A percentile compares a stretch with the other conserved stretches of the same genome.
Evolutionary conservation across 1,140 invertebrate species (phyloP).

Genomic region (Macrobrachium rosenbergii): DNA sequence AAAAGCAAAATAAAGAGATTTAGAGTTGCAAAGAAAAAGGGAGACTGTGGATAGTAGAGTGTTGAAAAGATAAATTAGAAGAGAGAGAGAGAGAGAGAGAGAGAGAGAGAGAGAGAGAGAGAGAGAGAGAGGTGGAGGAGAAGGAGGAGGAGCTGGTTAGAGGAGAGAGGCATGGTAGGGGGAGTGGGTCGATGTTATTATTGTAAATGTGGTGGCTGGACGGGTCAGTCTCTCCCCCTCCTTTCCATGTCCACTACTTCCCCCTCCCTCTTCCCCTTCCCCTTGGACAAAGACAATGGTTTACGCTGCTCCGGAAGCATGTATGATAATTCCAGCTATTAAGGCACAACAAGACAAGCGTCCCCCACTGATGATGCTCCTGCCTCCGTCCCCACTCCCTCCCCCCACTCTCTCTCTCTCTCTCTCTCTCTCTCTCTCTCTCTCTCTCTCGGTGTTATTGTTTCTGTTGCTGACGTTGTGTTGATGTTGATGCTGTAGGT

Average conservation of each 20-base stretch:
- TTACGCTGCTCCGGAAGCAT: conserved; percentile 52
- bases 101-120: conserved; percentile 16
- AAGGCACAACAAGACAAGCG: conserved; percentile 58
- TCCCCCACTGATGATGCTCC: conserved; percentile 58
- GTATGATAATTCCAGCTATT: conserved; percentile 61
- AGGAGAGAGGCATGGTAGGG: conserved; percentile 28
- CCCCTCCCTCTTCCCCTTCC: too few species aligned
- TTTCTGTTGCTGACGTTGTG: too few species aligned
- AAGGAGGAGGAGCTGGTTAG: conserved; percentile 13
- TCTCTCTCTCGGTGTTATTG: too few species aligned
- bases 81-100: not conserved
- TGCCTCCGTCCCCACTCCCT: not conserved
- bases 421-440: too few species aligned
- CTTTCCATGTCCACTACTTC: too few species aligned
- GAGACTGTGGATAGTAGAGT: too few species aligned
- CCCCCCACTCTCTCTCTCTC: too few species aligned
- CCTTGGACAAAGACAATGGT: conserved; percentile 55
- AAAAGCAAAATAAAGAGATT: too few species aligned
- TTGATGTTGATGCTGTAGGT: conserved; percentile 20
- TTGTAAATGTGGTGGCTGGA: conserved; percentile 40
- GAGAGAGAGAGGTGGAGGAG: conserved; percentile 19
- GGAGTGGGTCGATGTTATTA: conserved; percentile 56
- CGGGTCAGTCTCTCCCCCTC: conserved; percentile 41
- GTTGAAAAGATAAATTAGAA: not conserved
- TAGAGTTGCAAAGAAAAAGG: too few species aligned